These are phyloP conservation scores for Euphydryas editha DNA, from an alignment of 2,888 invertebrate species.

Conservation along the genomic window DNA sequence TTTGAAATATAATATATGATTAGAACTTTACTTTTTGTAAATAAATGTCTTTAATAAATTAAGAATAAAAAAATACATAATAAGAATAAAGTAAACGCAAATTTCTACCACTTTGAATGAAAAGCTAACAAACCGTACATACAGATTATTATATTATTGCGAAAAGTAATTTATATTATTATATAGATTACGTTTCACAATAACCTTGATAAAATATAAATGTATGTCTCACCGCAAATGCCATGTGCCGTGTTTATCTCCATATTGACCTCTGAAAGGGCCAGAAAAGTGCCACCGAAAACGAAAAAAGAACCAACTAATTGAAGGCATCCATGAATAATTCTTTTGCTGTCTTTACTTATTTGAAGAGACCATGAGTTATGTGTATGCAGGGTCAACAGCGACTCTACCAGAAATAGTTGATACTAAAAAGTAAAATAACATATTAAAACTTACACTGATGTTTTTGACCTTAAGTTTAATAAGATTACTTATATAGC, in stretches of 20 bases:
- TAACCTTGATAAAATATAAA: slow-evolving; percentile 11
- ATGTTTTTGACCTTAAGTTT: not conserved
- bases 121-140: too few relatives aligned
- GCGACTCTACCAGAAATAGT: slow-evolving; percentile 77
- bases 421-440: slow-evolving; percentile 64
- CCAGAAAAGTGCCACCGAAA: slow-evolving; percentile 77
- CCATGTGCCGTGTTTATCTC: slow-evolving; percentile 69
- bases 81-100: too few relatives aligned
- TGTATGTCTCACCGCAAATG: slow-evolving; percentile 69
- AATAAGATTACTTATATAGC: too few relatives aligned
- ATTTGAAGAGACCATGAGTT: slow-evolving; percentile 79
- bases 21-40: too few relatives aligned
- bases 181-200: slow-evolving; percentile 15
- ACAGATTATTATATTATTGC: too few relatives aligned
- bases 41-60: too few relatives aligned
- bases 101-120: too few relatives aligned
- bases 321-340: slow-evolving; percentile 82
- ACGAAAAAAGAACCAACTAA: slow-evolving; percentile 76
- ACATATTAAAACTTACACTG: not conserved
- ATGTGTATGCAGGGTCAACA: slow-evolving; percentile 73
- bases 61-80: too few relatives aligned
- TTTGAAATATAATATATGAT: too few relatives aligned
- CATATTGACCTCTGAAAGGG: slow-evolving; percentile 67
- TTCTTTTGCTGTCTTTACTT: slow-evolving; percentile 66
- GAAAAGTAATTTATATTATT: slow-evolving; percentile 1